phyloP scores from a whole-genome alignment of 2,113 vertebrate species.

The Cacatua alba region DNA sequence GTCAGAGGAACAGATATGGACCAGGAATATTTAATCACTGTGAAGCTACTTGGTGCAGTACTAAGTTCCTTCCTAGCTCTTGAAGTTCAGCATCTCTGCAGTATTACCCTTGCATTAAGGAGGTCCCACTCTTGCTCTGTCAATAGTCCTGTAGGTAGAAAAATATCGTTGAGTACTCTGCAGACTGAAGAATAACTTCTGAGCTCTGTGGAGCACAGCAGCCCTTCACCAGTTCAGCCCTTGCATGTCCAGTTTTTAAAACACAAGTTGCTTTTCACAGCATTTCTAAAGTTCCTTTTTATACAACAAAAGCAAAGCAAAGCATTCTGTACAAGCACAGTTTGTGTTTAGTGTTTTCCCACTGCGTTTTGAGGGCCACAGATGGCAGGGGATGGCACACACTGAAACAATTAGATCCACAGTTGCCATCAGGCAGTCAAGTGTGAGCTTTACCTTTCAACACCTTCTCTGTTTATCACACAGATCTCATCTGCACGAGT shows the following conservation, averaged over 20 bases:
- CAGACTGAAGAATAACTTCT: not conserved
- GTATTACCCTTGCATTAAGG: not conserved
- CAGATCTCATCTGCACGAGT: not conserved
- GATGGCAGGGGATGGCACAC: slow-evolving; percentile 39
- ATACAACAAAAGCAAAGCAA: not conserved
- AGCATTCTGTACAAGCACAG: not conserved
- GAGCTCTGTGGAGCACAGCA: not conserved
- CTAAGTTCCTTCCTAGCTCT: not conserved
- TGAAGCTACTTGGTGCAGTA: not conserved
- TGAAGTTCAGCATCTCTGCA: not conserved
- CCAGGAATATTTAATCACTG: not conserved
- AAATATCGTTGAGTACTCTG: not conserved
- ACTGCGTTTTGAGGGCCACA: not conserved
- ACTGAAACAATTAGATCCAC: not conserved
- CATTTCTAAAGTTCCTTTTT: not conserved
- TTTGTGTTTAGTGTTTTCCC: not conserved
- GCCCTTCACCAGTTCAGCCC: not conserved
- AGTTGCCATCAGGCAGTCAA: not conserved
- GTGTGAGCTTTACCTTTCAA: slow-evolving; percentile 22
- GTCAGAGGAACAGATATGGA: not conserved
- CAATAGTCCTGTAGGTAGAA: not conserved
- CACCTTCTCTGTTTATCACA: not conserved
- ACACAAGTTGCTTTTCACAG: not conserved
- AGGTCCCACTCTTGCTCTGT: not conserved
- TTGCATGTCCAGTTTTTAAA: not conserved